Base-by-base conservation (phyloP, 2,797 vertebrate species). In the Lacerta agilis region DNA sequence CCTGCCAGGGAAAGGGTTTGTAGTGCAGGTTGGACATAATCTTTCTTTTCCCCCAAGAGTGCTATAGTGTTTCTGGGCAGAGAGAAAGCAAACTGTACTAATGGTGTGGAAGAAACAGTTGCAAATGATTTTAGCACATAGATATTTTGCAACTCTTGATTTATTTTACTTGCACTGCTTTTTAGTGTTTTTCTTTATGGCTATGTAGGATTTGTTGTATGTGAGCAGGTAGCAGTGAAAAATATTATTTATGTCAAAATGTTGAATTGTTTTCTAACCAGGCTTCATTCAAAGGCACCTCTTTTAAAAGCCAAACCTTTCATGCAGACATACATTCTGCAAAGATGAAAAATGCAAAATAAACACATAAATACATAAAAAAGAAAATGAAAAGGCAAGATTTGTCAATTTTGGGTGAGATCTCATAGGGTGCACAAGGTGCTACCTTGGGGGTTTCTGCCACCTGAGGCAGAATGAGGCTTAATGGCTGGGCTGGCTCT, bases 21-120 rank as follows among this genome's bases (percentile, higher is more conserved):
- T 38, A 79, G 82, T 66, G 83, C 82, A 85, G 77, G 66, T 85
- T 64, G 78, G 82, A 85, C 38, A 79, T 88, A 73, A 79, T 84
- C 58, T 88, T 73, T 86, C 45, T 71, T 88, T 88, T 72, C 45
- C 87, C 49, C 69, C 77, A 85, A 36, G 82, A 79, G 87, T 72
- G 69, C 67, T 79, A 85, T 85, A 72, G 69, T 73, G 71, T 85
- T 79, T 85, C 82, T 45, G 76, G 69, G 38, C 73, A 88, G 79
- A 80, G 76, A 64, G 76, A 88, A 80, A 84, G 76, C 82, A 85
- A 72, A 88, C 38, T 85, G 67, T 85, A 80, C 55, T 71, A 61
- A 84, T 49, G n/a, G 27, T 85, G 71, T 55, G 33, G 25, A 86
- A 33, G 67, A n/a, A 69, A 69, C 27, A 15, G 43, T 79, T 89